Percentiles rank a stretch among this genome's conserved stretches.
These are phyloP conservation scores for Callinectes sapidus DNA, from an alignment of 2,888 invertebrate species.

Conservation along the genomic window DNA sequence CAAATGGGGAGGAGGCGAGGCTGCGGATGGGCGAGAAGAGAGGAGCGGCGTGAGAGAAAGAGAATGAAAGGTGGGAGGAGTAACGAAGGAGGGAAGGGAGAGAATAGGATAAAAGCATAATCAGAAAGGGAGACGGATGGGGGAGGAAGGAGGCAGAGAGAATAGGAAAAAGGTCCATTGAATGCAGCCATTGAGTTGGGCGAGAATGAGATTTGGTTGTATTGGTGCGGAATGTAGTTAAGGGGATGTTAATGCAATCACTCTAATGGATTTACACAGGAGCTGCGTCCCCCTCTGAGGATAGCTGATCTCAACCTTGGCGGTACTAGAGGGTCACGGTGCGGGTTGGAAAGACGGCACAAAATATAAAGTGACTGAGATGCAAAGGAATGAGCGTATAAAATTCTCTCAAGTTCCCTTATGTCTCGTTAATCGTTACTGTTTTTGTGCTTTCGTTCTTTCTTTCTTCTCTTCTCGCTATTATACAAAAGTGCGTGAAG, in stretches of 20 bases:
- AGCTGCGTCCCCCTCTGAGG: constrained; percentile 38
- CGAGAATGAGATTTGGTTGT: constrained; percentile 47
- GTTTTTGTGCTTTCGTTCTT: background rate
- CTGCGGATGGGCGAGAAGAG: background rate
- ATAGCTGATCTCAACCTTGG: constrained; percentile 44
- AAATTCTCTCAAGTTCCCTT: background rate
- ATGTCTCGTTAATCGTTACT: background rate
- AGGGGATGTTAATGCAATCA: constrained; percentile 60
- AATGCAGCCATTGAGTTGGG: constrained; percentile 51
- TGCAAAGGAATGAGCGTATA: background rate
- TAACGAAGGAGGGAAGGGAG: constrained; percentile 27
- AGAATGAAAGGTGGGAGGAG: constrained; percentile 15
- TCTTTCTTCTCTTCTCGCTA: background rate
- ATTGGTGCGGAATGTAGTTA: constrained; percentile 49
- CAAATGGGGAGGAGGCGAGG: constrained; percentile 27
- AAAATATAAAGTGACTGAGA: background rate
- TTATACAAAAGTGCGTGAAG: background rate
- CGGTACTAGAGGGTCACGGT: constrained; percentile 35
- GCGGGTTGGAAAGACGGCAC: constrained; percentile 11
- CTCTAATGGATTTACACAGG: constrained; percentile 52
- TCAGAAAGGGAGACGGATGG: background rate
- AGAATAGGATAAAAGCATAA: background rate
- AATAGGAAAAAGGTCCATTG: constrained; percentile 4
- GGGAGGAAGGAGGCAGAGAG: background rate
- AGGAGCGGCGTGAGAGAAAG: constrained; percentile 15